Evolutionary conservation across 1,140 invertebrate species (phyloP), one percentile per base, ranked within the genome.

Genomic region (Pogonomyrmex barbatus): DNA sequence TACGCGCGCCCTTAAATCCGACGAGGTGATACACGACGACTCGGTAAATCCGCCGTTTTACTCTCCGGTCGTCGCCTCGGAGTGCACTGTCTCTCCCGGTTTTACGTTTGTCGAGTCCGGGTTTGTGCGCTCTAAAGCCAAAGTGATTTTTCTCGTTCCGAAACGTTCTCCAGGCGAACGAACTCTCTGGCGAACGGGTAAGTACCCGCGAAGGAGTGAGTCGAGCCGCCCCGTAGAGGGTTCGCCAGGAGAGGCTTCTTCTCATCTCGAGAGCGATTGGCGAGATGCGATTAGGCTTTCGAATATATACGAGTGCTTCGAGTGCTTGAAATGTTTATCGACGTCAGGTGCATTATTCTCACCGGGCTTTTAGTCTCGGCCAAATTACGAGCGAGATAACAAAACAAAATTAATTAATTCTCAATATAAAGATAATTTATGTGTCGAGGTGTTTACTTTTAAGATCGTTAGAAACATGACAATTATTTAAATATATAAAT

Each of bases 141-240:
- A 24, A 36, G 30, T 58, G 14, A 2, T n/a, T 10, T 10, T 39
- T 30, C 39, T 56, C n/a, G 47, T 50, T 45, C 39, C 10, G 42
- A 58, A 45, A 47, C 79, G 68, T 83, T 83, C 54, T 75, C 79
- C 67, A 62, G 63, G 50, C 58, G 68, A 83, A 73, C 56, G 54
- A 71, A 70, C 52, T 81, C 39, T 70, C 36, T 70, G 60, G 78
- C 52, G 67, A 36, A 60, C 78, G 68, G 47, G 42, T 60, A 42
- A 82, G 67, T 73, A 67, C 30, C 24, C 10, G 52, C 17, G 30
- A 24, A n/a, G 12, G 42, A 24, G 54, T 42, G 42, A 68, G 36
- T 67, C 62, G 12, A 56, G 9, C 12, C 42, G 39, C 9, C 17
- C 45, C 24, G n/a, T 60, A 10, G 42, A 73, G 36, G 36, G 9